phyloP scores from a whole-genome alignment of 1,140 invertebrate species.

The Cherax destructor region DNA sequence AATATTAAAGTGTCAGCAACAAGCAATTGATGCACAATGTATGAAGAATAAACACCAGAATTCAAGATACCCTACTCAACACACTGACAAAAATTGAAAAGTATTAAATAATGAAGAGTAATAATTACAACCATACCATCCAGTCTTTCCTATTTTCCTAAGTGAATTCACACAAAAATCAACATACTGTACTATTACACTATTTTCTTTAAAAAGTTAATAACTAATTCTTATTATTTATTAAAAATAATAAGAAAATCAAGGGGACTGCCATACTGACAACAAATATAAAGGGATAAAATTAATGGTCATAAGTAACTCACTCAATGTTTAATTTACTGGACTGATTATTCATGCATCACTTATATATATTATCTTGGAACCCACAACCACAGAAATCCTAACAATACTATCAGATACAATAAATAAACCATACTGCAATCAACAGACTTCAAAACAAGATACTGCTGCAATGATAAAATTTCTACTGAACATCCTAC shows the following conservation, averaged over 20 bases:
- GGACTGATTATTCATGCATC: not conserved
- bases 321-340: not conserved
- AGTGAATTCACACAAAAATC: not conserved
- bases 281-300: not conserved
- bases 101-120: not conserved
- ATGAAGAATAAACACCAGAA: not conserved
- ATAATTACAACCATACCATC: not conserved
- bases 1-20: slow-evolving; percentile 10
- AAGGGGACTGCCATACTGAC: not conserved
- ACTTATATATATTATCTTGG: not conserved
- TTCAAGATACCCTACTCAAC: slow-evolving; percentile 4
- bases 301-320: not conserved
- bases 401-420: not conserved
- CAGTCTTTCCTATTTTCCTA: not conserved
- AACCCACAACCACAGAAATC: not conserved
- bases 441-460: not conserved
- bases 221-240: not conserved
- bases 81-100: not conserved
- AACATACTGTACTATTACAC: not conserved
- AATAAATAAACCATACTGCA: not conserved
- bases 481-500: not conserved
- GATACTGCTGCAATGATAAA: not conserved
- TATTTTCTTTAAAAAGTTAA: not conserved
- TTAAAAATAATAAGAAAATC: not conserved
- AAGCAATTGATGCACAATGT: not conserved